Percentiles rank a stretch among this genome's conserved stretches.
Conservation (phyloP, 2,113 vertebrate genomes). For the Grammomys dolichurus region DNA sequence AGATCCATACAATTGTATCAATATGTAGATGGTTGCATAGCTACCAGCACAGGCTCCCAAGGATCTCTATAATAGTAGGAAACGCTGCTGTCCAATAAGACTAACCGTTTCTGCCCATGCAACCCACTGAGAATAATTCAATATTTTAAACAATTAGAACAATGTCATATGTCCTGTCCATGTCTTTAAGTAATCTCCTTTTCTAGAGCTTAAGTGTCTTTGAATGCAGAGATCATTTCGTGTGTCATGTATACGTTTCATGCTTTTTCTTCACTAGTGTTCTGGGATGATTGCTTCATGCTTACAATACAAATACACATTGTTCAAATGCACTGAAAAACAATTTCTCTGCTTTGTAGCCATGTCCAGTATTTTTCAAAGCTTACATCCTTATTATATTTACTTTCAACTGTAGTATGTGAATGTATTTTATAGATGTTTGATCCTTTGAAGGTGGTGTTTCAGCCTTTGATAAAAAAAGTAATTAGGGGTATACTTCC, state of each 20-base stretch:
- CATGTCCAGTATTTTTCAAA: conserved; percentile 56
- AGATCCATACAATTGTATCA: not conserved
- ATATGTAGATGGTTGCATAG: not conserved
- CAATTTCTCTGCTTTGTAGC: conserved; percentile 58
- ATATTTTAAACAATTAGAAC: conserved; percentile 2
- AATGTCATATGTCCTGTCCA: not conserved
- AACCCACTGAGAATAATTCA: not conserved
- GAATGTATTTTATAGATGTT: conserved; percentile 63
- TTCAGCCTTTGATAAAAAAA: conserved; percentile 61
- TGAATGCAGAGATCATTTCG: not conserved
- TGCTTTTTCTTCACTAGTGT: not conserved
- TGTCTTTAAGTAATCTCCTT: not conserved
- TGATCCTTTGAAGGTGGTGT: conserved; percentile 68
- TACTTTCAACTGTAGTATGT: conserved; percentile 48
- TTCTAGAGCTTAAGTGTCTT: not conserved
- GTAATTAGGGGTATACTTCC: conserved; percentile 61
- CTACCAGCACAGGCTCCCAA: not conserved
- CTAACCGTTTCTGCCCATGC: not conserved
- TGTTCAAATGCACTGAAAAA: conserved; percentile 40
- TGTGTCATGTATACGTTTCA: not conserved
- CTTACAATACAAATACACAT: conserved; percentile 8
- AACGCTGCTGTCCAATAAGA: not conserved
- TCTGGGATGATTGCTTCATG: not conserved
- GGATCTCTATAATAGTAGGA: not conserved
- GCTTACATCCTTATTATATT: conserved; percentile 57